phyloP scores from a whole-genome alignment of 2,113 vertebrate genomes.

The Echinops telfairi region DNA sequence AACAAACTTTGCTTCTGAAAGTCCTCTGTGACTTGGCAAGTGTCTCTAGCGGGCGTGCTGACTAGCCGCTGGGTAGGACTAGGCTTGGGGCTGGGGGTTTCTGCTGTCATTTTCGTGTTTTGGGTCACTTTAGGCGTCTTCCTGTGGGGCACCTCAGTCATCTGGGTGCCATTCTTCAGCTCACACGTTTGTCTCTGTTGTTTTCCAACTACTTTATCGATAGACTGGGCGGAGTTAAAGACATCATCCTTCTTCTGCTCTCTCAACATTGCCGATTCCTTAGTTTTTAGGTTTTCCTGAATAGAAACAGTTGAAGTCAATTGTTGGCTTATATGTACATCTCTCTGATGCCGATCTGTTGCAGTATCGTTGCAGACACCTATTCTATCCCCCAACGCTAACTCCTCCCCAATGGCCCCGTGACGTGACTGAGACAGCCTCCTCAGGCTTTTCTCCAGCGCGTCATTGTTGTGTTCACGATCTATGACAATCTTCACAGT shows the following conservation, averaged over 20 bases:
- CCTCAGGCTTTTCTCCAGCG: slow-evolving; percentile 86
- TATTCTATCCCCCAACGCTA: slow-evolving; percentile 53
- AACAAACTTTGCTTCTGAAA: slow-evolving; percentile 69
- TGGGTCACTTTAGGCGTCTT: slow-evolving; percentile 49
- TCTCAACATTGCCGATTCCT: slow-evolving; percentile 64
- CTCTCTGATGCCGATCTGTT: slow-evolving; percentile 47
- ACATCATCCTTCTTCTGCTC: slow-evolving; percentile 34
- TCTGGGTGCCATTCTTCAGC: slow-evolving; percentile 42
- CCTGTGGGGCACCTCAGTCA: slow-evolving; percentile 58
- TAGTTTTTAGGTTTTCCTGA: slow-evolving; percentile 64
- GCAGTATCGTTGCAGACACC: slow-evolving; percentile 19
- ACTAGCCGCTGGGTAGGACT: slow-evolving; percentile 19
- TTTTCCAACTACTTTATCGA: slow-evolving; percentile 61
- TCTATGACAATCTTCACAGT: slow-evolving; percentile 89
- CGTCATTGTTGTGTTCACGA: slow-evolving; percentile 87
- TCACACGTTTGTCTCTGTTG: slow-evolving; percentile 56
- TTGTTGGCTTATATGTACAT: slow-evolving; percentile 57
- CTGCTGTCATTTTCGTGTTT: slow-evolving; percentile 62
- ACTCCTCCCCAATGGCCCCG: slow-evolving; percentile 57
- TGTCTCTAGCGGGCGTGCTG: slow-evolving; percentile 44
- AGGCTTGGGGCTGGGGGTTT: slow-evolving; percentile 23
- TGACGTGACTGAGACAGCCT: slow-evolving; percentile 84
- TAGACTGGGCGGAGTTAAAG: slow-evolving; percentile 21
- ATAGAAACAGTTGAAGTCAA: slow-evolving; percentile 30
- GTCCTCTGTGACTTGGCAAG: slow-evolving; percentile 36